These are phyloP conservation scores for Drosophila eugracilis DNA, from an alignment of 1,140 invertebrate species.

Conservation along the genomic window DNA sequence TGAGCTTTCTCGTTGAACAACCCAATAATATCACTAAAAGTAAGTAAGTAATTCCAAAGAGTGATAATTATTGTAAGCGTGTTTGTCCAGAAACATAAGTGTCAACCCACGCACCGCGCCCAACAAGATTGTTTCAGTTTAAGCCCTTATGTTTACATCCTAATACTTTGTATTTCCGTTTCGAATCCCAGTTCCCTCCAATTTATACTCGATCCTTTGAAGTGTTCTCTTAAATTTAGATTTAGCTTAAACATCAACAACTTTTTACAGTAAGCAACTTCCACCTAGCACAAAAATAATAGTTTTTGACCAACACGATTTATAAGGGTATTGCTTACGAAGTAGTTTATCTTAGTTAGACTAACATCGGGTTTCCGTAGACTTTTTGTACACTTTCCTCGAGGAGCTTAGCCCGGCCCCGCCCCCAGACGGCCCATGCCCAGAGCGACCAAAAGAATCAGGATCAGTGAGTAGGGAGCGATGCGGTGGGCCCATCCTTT, in stretches of 20 bases:
- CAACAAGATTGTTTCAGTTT: slow-evolving; percentile 18
- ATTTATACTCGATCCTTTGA: background rate
- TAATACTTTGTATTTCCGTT: slow-evolving; percentile 82
- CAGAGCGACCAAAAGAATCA: background rate
- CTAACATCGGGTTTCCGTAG: slow-evolving; percentile 21
- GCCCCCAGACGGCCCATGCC: slow-evolving; percentile 11
- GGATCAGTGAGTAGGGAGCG: background rate
- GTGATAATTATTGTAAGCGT: background rate
- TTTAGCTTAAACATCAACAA: slow-evolving; percentile 72
- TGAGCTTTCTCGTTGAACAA: background rate
- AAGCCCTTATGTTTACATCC: slow-evolving; percentile 56
- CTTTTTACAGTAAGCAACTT: slow-evolving; percentile 71
- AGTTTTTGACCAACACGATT: slow-evolving; percentile 43
- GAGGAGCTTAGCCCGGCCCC: slow-evolving; percentile 52
- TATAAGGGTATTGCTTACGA: slow-evolving; percentile 58
- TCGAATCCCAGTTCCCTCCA: slow-evolving; percentile 34
- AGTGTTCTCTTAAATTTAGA: slow-evolving; percentile 51
- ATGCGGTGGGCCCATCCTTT: slow-evolving; percentile 25
- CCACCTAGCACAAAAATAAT: slow-evolving; percentile 42
- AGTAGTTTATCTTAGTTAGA: slow-evolving; percentile 40
- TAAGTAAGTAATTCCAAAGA: too few species aligned
- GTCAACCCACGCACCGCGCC: background rate
- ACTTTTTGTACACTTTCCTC: slow-evolving; percentile 64
- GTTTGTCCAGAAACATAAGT: background rate
- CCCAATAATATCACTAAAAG: too few species aligned